phyloP scores from a whole-genome alignment of 2,113 vertebrate species.

The Trichomycterus rosablanca region DNA sequence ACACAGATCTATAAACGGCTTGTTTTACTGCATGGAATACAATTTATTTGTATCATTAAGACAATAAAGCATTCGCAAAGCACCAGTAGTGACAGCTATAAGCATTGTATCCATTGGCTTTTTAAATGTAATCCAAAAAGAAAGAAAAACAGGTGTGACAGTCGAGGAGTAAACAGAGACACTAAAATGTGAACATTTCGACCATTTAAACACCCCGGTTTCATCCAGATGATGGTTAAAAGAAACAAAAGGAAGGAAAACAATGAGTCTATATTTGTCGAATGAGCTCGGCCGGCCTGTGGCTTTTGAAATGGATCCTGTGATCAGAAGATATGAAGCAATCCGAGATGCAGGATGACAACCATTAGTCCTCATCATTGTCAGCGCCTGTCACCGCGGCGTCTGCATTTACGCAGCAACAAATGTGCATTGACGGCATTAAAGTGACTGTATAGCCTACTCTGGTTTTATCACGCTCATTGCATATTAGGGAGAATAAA shows the following conservation, averaged over 20 bases:
- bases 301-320: conserved; percentile 44
- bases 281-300: conserved; percentile 48
- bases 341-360: conserved; percentile 55
- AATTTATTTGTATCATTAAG: conserved; percentile 80
- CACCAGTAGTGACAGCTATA: conserved; percentile 76
- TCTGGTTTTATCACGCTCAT: conserved; percentile 66
- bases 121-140: conserved; percentile 61
- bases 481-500: conserved; percentile 67
- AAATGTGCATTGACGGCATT: conserved; percentile 71
- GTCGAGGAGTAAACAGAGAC: conserved; percentile 56
- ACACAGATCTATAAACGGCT: conserved; percentile 42
- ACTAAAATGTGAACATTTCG: conserved; percentile 61
- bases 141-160: conserved; percentile 24
- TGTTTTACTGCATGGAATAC: conserved; percentile 55
- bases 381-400: conserved; percentile 63
- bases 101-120: conserved; percentile 66
- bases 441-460: conserved; percentile 70
- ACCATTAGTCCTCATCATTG: conserved; percentile 67
- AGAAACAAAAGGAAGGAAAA: conserved; percentile 25
- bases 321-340: conserved; percentile 58
- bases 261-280: conserved; percentile 48
- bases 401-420: conserved; percentile 61
- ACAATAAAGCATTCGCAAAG: conserved; percentile 77
- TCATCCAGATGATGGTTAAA: conserved; percentile 47
- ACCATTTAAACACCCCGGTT: conserved; percentile 62